Base-by-base conservation (phyloP, 1,140 invertebrate genomes). In the Nasonia longicornis region DNA sequence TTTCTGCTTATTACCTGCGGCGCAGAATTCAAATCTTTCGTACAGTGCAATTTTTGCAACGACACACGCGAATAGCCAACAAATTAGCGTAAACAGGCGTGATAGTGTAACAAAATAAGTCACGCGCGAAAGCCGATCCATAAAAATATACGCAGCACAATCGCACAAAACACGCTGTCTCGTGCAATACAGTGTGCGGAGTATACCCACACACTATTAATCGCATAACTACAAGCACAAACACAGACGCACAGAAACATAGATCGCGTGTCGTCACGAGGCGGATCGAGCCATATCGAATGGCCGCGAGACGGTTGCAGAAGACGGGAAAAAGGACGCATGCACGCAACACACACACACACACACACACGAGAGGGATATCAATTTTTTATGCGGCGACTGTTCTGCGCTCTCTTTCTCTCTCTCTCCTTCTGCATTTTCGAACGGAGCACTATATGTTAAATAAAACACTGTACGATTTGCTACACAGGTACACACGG, bases 361-460 rank as follows among this genome's bases (percentile, higher is more conserved):
- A 20, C 63, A 29, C 31, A 29, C n/a, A 16, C 66, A 67, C 2
- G 69, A 71, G 69, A 71, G 35, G 16, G 35, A 42, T 22, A 52
- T 63, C 74, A 26, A 76, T 76, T 76, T 76, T 76, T 63, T 66
- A 66, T 76, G 74, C 58, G n/a, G 74, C 35, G 58, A 20, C 45
- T 66, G 58, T 66, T 64, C 14, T 63, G 8, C 22, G 45, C n/a
- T 35, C 31, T 35, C 31, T 35, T 1, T 35, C 31, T 35, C 31
- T 35, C 31, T 35, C 31, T 35, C 31, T 35, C 4, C 4, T 6
- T 35, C 31, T 35, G 48, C 10, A 16, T 64, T 58, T 76, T 26
- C 74, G 10, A 66, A 42, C 12, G 31, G 69, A 38, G 35, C 38
- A 74, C 29, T 26, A 10, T 26, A 10, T 20, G 58, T 76, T 76